A percentile compares a stretch with the other conserved stretches of the same genome.
These are phyloP conservation scores for Drosophila emarginata DNA, from an alignment of 2,888 invertebrate species.

Conservation along the genomic window DNA sequence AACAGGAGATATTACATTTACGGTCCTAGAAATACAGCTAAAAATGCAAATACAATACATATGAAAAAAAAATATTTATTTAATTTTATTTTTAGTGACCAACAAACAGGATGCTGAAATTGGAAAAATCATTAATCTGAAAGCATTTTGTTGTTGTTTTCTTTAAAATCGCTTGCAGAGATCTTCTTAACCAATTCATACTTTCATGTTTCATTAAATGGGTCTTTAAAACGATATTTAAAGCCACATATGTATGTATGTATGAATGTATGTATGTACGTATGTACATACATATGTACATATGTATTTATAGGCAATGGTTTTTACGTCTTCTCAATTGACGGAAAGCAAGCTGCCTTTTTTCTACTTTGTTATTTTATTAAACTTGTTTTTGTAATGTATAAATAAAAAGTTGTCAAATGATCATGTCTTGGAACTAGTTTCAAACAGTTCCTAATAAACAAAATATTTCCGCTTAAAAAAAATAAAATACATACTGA, in stretches of 20 bases:
- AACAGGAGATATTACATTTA: conserved; percentile 6
- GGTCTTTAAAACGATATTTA: not conserved
- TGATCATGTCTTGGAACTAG: not conserved
- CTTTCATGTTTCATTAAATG: not conserved
- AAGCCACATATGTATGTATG: not conserved
- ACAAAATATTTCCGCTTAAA: not conserved
- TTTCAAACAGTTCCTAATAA: not conserved
- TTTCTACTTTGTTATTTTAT: not conserved
- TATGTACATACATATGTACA: no score
- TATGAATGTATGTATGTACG: no score
- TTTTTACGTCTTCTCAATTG: not conserved
- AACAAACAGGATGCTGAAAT: not conserved
- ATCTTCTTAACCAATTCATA: not conserved
- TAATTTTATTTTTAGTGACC: no score
- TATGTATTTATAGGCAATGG: not conserved
- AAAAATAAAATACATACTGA: not conserved
- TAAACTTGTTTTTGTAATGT: not conserved
- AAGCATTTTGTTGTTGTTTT: not conserved
- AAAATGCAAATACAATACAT: not conserved
- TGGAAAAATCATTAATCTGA: not conserved
- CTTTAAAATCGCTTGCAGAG: not conserved
- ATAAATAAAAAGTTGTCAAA: not conserved
- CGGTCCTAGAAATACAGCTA: not conserved
- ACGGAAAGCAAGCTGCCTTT: not conserved
- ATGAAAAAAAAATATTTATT: no score